phyloP scores from a whole-genome alignment of 2,113 vertebrate species.

The Vanacampus margaritifer region DNA sequence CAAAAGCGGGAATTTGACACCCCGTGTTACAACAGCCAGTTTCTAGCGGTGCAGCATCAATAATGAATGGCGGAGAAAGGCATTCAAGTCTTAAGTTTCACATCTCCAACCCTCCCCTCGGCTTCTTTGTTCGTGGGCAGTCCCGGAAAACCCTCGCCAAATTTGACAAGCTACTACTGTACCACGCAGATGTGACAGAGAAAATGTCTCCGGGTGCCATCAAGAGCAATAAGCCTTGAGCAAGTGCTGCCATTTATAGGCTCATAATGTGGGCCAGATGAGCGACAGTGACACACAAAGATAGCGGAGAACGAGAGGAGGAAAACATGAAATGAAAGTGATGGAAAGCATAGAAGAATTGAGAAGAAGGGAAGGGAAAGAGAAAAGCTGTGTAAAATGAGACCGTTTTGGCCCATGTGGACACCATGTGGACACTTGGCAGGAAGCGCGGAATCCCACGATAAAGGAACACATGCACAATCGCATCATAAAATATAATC shows the following conservation, averaged over 20 bases:
- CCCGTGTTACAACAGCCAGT: conserved; percentile 26
- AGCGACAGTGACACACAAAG: conserved; percentile 30
- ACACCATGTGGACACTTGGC: conserved; percentile 27
- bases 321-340: background rate
- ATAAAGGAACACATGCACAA: conserved; percentile 35
- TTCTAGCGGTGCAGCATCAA: conserved; percentile 46
- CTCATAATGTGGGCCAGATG: conserved; percentile 47
- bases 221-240: conserved; percentile 28
- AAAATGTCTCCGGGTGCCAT: conserved; percentile 31
- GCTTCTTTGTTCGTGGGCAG: conserved; percentile 6
- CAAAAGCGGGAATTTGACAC: conserved; percentile 41
- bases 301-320: conserved; percentile 30
- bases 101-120: background rate
- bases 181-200: conserved; percentile 25
- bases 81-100: background rate
- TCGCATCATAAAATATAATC: conserved; percentile 8
- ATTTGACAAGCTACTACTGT: conserved; percentile 6
- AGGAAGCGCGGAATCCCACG: conserved; percentile 36
- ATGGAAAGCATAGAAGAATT: conserved; percentile 9
- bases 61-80: conserved; percentile 52
- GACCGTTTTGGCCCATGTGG: conserved; percentile 21
- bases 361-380: background rate
- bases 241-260: conserved; percentile 46
- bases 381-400: background rate
- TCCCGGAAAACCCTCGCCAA: conserved; percentile 14